Conservation (phyloP, 2,888 invertebrate genomes). For the Ornithoptera alexandrae region DNA sequence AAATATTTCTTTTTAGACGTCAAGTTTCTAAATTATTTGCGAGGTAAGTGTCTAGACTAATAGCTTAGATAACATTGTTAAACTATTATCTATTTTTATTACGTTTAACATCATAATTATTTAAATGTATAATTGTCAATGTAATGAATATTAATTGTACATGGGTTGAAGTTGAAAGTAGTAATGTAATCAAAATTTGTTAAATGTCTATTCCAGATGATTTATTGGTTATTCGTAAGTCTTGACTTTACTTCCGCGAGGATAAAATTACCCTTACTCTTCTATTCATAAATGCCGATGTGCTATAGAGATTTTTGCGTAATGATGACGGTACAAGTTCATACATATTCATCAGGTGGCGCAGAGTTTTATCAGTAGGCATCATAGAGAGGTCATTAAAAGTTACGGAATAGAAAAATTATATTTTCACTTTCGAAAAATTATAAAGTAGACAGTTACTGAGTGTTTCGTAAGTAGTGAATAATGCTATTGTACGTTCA, state of each 20-base stretch:
- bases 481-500: not conserved
- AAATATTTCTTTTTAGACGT: not conserved
- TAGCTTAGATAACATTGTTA: no score
- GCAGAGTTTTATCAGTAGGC: conserved; percentile 13
- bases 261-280: conserved; percentile 13
- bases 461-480: not conserved
- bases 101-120: no score
- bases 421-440: conserved; percentile 21
- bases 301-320: conserved; percentile 16
- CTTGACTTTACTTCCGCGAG: conserved; percentile 6
- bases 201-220: not conserved
- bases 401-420: conserved; percentile 11
- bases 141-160: not conserved
- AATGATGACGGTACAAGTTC: conserved; percentile 4
- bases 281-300: not conserved
- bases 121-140: no score
- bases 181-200: not conserved
- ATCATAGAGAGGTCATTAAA: conserved; percentile 24
- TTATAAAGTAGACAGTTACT: conserved; percentile 9
- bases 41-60: no score
- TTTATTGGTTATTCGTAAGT: conserved; percentile 1
- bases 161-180: not conserved
- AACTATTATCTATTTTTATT: no score
- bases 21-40: not conserved
- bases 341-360: conserved; percentile 23